Evolutionary conservation across 2,888 invertebrate genomes (phyloP).

Genomic region (Stenodera caucasica): DNA sequence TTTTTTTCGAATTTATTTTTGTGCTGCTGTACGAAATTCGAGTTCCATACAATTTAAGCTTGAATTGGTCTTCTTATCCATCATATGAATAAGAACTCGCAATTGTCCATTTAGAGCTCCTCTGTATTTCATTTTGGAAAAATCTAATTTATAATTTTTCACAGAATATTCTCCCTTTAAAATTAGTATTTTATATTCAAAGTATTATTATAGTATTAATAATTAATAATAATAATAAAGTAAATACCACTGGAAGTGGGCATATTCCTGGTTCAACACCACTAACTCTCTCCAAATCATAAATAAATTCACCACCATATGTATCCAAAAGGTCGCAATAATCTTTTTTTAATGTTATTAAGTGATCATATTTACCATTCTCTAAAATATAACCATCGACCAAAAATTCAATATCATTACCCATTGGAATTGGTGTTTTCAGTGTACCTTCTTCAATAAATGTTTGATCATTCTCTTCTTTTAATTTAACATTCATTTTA

Average conservation of each 20-base stretch:
- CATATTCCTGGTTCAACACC: slow-evolving; percentile 35
- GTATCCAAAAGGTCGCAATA: slow-evolving; percentile 30
- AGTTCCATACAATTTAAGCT: slow-evolving; percentile 30
- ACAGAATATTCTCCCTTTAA: slow-evolving; percentile 38
- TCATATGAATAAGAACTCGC: slow-evolving; percentile 26
- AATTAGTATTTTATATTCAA: slow-evolving; percentile 12
- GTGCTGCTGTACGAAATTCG: slow-evolving; percentile 22
- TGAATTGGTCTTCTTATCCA: slow-evolving; percentile 29
- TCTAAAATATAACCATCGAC: slow-evolving; percentile 30
- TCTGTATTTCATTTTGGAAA: slow-evolving; percentile 33
- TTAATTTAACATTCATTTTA: slow-evolving; percentile 21
- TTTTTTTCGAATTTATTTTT: slow-evolving; percentile 3
- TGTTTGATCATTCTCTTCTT: slow-evolving; percentile 24
- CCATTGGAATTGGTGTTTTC: slow-evolving; percentile 28
- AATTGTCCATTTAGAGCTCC: slow-evolving; percentile 34
- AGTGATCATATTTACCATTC: slow-evolving; percentile 31
- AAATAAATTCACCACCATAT: slow-evolving; percentile 36
- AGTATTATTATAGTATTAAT: slow-evolving; percentile 9
- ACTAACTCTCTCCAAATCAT: slow-evolving; percentile 34
- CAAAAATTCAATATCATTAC: slow-evolving; percentile 26
- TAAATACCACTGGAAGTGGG: slow-evolving; percentile 15
- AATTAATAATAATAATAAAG: not conserved
- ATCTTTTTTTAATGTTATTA: slow-evolving; percentile 30
- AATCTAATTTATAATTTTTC: slow-evolving; percentile 33
- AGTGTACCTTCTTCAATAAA: slow-evolving; percentile 28